Base-by-base conservation (phyloP, 2,797 vertebrate genomes). In the Ispidina lecontei region DNA sequence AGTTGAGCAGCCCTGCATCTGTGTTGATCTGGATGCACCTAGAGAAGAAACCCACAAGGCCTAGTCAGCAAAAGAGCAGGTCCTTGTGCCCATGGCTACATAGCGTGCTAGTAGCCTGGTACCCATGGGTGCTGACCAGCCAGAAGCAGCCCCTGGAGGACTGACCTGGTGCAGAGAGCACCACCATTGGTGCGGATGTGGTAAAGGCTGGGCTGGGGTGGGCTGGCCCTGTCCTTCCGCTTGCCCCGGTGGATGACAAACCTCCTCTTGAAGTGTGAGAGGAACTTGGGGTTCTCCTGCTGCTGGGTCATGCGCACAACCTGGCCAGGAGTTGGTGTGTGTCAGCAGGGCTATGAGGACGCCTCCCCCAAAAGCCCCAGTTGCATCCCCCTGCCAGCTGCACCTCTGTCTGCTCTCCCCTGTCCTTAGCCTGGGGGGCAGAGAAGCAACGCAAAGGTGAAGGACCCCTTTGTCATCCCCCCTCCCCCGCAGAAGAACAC, bases 251-350 rank as follows among this genome's bases (percentile, higher is more conserved):
- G 99, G 92, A 99, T 98, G 94, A 99, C 98, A 91, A 99, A 99
- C 96, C 99, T 99, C 87, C 99, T 98, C 97, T 99, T 99, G 97
- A 99, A 99, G 89, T 99, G 99, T 0, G 99, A 99, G 83, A 99
- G 97, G 96, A 99, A 99, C 97, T 99, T 99, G 91, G 99, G 98
- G 96, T 99, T 99, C 96, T 99, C 99, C 97, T 99, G 99, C 97
- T 99, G 99, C 97, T 99, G 99, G 3, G 99, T 99, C 99, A 99
- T 99, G 22, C 99, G 98, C 46, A 99, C 99, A 56, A 99, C 99
- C 99, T 99, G 82, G 7, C 15, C 4, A 12, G 26, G 56, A 33
- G 13, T 4, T 5, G 31, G 14, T 6, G 31, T 31, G n/a, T 15
- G 58, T 88, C 80, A 81, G 55, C 15, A 39, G n/a, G 58, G 46